Base-by-base conservation (phyloP, 2,113 vertebrate species). In the Sminthopsis crassicaudata region DNA sequence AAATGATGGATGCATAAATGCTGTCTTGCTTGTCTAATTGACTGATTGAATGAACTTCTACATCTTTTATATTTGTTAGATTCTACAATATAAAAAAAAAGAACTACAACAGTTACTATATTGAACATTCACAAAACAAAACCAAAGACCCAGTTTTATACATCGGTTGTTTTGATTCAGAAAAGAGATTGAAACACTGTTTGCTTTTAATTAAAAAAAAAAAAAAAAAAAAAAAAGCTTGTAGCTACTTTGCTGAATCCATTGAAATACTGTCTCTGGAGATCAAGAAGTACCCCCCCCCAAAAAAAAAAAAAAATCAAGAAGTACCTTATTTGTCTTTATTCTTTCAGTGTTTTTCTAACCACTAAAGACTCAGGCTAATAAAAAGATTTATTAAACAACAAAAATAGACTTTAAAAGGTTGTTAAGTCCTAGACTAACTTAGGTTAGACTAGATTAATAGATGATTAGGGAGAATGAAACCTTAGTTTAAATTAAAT, bases 1-100 rank as follows among this genome's bases (percentile, higher is more conserved):
- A 98, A 99, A 99, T 0, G 99, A 99, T n/a, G 99, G 99, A 93
- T 99, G 99, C 96, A 99, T 99, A 96, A 99, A 99, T 91, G 99
- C 99, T 24, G 98, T 99, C 95, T 98, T 99, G 55, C 99, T 99
- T 94, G 99, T 99, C 53, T 99, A 97, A 99, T 23, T 94, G 60
- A 67, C 60, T 67, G 76, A 53, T 54, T 99, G 97, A 99, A 19
- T 95, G 76, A 52, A 25, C 1, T 51, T 89, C 57, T 22, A 91
- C 24, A 91, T 11, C 95, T 46, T 51, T 60, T 48, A 3, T 7
- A 93, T 88, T 91, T 92, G 46, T 8, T 36, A 51, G 57, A 97
- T 46, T 46, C 94, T 60, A 46, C 4, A 90, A 22, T 26, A 52
- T 30, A 2, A 89, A 91, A 46, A 95, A 95, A 90, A 91, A n/a